Evolutionary conservation across 2,888 invertebrate species (phyloP), one percentile per base, ranked within the genome.

Genomic region (Acanthosepion pharaonis): DNA sequence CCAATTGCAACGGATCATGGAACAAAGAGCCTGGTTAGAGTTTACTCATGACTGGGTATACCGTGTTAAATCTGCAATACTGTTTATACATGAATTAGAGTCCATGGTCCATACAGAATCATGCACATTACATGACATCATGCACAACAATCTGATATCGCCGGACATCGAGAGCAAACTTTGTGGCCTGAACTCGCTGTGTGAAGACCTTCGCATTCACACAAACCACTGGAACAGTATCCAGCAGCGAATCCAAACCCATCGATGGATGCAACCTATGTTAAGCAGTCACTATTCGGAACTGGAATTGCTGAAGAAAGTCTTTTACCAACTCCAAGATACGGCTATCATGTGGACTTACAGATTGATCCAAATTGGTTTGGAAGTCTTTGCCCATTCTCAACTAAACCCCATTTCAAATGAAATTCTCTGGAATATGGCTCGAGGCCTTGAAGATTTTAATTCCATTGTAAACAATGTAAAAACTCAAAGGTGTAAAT

Each of bases 391-490:
- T 94, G 97, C 97, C 55, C 97, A 97, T 95, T 96, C 97, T 93
- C 97, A 97, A 94, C 95, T 97, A 28, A 96, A 96, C 5, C 96
- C 95, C 18, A 94, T 97, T 48, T 96, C 97, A 4, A 97, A 97
- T 64, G 97, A 97, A 95, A 96, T 97, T 94, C 95, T 97, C 93
- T 97, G 97, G 97, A 97, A 97, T 94, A 96, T 97, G 92, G 96
- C 97, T 9, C 96, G 97, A 9, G 97, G 97, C 28, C 95, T 97
- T 25, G 97, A 97, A 95, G 97, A 97, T 94, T 97, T 97, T 95
- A 97, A 97, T 95, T 96, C 96, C 94, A 96, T 97, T 51, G 96
- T 97, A n/a, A 96, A 95, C 91, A 95, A 96, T 42, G 95, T 95
- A 51, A 94, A 55, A 33, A 11, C 55, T 53, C 53, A 94, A 33